A percentile compares a stretch with the other conserved stretches of the same genome.
Evolutionary conservation across 2,888 invertebrate species (phyloP).

Genomic region (Macaria liturata): DNA sequence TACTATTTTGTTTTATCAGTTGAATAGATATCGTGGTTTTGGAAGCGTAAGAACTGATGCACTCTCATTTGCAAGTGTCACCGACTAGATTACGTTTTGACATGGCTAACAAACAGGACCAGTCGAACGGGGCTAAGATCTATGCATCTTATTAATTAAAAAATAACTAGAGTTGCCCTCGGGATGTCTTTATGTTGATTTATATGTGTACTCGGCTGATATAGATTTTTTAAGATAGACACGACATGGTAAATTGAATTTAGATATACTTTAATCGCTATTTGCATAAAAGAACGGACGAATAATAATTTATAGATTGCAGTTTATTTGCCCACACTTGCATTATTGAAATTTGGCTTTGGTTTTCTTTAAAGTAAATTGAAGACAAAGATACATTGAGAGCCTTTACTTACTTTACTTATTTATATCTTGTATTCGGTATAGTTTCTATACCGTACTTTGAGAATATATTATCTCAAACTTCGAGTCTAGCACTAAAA

Average conservation of each 20-base stretch:
- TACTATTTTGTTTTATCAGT: conserved; percentile 8
- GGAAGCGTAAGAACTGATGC: conserved; percentile 51
- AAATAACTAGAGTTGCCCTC: conserved; percentile 40
- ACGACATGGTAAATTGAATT: not conserved
- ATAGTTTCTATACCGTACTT: not conserved
- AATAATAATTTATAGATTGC: too few species aligned
- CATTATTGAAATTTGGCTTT: too few species aligned
- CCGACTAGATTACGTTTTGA: conserved; percentile 66
- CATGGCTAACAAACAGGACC: conserved; percentile 62
- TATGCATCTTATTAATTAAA: conserved; percentile 58
- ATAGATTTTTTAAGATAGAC: not conserved
- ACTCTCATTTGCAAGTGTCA: conserved; percentile 70
- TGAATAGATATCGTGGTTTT: conserved; percentile 28
- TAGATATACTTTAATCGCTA: not conserved
- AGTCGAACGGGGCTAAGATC: conserved; percentile 49
- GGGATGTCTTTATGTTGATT: conserved; percentile 17
- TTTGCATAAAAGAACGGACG: too few species aligned
- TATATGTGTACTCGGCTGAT: conserved; percentile 8
- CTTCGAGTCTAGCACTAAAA: conserved; percentile 24
- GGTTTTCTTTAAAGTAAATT: too few species aligned
- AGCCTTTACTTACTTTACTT: too few species aligned
- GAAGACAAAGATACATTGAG: too few species aligned
- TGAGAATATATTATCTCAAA: conserved; percentile 4
- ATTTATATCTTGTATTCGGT: too few species aligned
- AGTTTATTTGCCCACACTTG: too few species aligned